These are phyloP conservation scores for Chelidonichthys spinosus DNA, from an alignment of 2,797 vertebrate genomes.

Conservation along the genomic window DNA sequence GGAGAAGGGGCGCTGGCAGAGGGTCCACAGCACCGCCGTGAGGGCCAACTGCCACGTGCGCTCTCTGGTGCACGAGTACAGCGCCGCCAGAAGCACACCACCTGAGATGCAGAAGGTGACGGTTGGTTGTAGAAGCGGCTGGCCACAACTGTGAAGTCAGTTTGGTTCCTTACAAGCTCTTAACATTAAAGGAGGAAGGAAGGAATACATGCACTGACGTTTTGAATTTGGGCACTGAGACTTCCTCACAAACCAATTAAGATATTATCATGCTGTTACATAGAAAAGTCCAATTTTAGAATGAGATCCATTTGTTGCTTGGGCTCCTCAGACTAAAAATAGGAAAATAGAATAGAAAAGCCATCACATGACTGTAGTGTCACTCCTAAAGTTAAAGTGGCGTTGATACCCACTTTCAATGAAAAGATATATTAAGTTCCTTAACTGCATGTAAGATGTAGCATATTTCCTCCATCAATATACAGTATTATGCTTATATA, in stretches of 20 bases:
- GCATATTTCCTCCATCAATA: not conserved
- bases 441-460: not conserved
- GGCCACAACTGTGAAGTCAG: too few species aligned
- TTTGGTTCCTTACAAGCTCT: not conserved
- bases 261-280: not conserved
- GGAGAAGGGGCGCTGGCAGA: slow-evolving; percentile 93
- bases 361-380: not conserved
- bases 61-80: slow-evolving; percentile 93
- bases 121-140: not conserved
- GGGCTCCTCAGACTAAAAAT: not conserved
- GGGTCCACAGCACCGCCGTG: slow-evolving; percentile 93
- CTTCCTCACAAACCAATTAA: not conserved
- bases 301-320: not conserved
- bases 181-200: not conserved
- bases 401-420: not conserved
- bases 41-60: slow-evolving; percentile 92
- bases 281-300: not conserved
- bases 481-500: not conserved
- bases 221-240: not conserved
- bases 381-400: not conserved
- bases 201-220: not conserved
- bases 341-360: not conserved
- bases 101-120: slow-evolving; percentile 91
- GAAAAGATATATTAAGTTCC: not conserved
- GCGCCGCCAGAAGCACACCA: slow-evolving; percentile 76